Percentiles rank a stretch among this genome's conserved stretches.
phyloP scores from a whole-genome alignment of 2,888 invertebrate genomes.

The Venustoraphidia nigricollis region DNA sequence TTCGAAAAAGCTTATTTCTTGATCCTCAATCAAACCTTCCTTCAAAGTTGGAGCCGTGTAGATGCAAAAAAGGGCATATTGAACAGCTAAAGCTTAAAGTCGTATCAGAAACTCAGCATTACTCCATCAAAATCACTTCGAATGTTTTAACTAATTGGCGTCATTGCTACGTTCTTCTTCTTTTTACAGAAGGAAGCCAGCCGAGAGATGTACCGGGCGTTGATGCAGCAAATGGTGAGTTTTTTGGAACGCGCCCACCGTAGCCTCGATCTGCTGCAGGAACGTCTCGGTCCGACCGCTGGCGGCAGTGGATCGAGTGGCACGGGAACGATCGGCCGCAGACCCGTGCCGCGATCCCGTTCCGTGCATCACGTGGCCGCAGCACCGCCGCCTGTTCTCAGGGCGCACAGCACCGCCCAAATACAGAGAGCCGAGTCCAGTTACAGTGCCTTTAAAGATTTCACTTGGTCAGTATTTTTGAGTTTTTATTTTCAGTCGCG shows the following conservation, averaged over 20 bases:
- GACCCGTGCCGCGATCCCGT: constrained; percentile 31
- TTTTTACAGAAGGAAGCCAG: constrained; percentile 49
- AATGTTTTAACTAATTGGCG: too few relatives aligned
- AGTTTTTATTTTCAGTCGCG: background rate
- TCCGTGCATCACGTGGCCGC: constrained; percentile 33
- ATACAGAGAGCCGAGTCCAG: constrained; percentile 17
- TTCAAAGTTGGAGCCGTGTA: too few relatives aligned
- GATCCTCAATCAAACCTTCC: too few relatives aligned
- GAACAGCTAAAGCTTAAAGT: too few relatives aligned
- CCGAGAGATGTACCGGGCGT: constrained; percentile 55
- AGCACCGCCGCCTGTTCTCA: constrained; percentile 21
- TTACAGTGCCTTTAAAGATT: constrained; percentile 35
- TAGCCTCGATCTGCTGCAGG: constrained; percentile 38
- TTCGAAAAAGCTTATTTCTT: too few relatives aligned
- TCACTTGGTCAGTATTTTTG: constrained; percentile 36
- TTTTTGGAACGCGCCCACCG: constrained; percentile 53
- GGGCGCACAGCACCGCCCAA: constrained; percentile 29
- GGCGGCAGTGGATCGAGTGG: background rate
- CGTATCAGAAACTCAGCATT: too few relatives aligned
- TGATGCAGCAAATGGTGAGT: constrained; percentile 53
- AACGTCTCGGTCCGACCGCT: constrained; percentile 17
- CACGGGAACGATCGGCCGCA: constrained; percentile 19
- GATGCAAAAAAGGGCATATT: too few relatives aligned
- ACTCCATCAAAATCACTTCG: too few relatives aligned
- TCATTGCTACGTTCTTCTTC: background rate